These are phyloP conservation scores for Osedax frankpressi DNA, from an alignment of 2,888 invertebrate genomes.

Conservation along the genomic window DNA sequence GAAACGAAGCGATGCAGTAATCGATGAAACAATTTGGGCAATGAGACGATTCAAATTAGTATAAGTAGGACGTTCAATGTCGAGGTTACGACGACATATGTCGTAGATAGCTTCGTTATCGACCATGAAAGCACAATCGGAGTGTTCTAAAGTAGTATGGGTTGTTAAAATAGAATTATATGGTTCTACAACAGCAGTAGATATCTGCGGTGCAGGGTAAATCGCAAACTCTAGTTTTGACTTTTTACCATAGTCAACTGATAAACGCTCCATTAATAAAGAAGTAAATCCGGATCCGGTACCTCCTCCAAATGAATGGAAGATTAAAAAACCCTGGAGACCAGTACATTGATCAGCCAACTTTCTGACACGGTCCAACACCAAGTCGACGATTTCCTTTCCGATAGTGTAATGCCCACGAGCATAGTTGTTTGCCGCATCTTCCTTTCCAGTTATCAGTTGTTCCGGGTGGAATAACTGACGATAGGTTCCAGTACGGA, in stretches of 20 bases:
- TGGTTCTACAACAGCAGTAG: conserved; percentile 30
- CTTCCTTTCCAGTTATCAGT: conserved; percentile 36
- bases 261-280: conserved; percentile 52
- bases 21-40: conserved; percentile 60
- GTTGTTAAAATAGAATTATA: conserved; percentile 65
- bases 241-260: conserved; percentile 72
- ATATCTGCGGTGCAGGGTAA: conserved; percentile 55
- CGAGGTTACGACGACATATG: conserved; percentile 55
- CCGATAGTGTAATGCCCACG: conserved; percentile 37
- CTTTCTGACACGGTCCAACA: conserved; percentile 44
- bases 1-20: conserved; percentile 48
- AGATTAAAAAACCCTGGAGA: conserved; percentile 43
- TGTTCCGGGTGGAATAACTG: conserved; percentile 37
- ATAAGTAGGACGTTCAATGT: conserved; percentile 71
- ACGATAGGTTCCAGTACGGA: conserved; percentile 33
- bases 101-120: conserved; percentile 41
- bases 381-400: conserved; percentile 34
- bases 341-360: conserved; percentile 47
- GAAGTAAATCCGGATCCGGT: conserved; percentile 44
- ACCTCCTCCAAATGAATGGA: conserved; percentile 40
- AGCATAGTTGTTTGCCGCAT: conserved; percentile 38
- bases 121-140: conserved; percentile 72
- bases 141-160: conserved; percentile 81
- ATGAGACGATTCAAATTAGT: conserved; percentile 82
- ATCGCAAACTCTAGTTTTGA: conserved; percentile 78